Base-by-base conservation (phyloP, 2,888 invertebrate species). In the Caenorhabditis sinica region DNA sequence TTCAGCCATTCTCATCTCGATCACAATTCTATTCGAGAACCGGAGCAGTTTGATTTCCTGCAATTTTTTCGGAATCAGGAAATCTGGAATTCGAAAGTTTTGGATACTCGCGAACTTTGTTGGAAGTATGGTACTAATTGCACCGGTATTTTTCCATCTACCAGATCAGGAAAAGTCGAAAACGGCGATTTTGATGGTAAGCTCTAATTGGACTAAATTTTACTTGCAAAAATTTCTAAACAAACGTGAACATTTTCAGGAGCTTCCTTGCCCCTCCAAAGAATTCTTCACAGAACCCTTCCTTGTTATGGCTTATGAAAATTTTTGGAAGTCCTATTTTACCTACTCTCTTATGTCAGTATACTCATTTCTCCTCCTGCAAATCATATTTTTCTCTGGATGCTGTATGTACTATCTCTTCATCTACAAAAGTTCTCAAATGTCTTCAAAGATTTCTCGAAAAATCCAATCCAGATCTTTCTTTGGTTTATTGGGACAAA, bases 331-430 rank as follows among this genome's bases (percentile, higher is more conserved):
- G 3, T n/a, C 28, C n/a, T 66, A 66, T 33, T 4, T 66, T n/a
- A 49, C 30, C 8, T 8, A 11, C 1, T 0, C 30, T 9, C 20
- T 28, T 15, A 30, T 20, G 1, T 20, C 30, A 0, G 49, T 49
- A 3, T 66, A 30, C 11, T 3, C 49, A 2, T 5, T 9, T 8
- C n/a, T 51, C 17, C 30, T 28, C 11, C 5, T 28, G 5, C 66
- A 66, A 66, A 33, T 66, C 2, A 8, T 66, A 17, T 66, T 66
- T 15, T 66, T 66, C 49, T 30, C 66, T 11, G 1, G 25, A 1
- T 66, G 66, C 20, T 66, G 66, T 66, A 30, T 66, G n/a, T 66
- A 66, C 17, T 49, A 66, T 33, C 49, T 66, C 3, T 66, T 66
- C 13, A 28, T 65, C 6, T 45, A 9, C 8, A 49, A 49, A n/a